These are phyloP conservation scores for Ypsolopha scabrella DNA, from an alignment of 2,888 invertebrate genomes.

Conservation along the genomic window DNA sequence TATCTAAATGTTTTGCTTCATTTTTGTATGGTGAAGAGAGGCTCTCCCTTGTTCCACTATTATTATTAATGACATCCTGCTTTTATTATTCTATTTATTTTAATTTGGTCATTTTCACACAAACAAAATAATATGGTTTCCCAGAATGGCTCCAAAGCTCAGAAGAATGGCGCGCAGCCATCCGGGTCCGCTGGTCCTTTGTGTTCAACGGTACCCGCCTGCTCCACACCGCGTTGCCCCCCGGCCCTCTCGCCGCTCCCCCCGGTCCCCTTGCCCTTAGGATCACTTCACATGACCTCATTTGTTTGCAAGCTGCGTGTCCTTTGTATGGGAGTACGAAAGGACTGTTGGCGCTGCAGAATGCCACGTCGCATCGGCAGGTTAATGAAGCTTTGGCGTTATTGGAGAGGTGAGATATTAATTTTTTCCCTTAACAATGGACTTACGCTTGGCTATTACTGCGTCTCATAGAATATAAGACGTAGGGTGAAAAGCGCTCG, in stretches of 20 bases:
- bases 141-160: slow-evolving; percentile 49
- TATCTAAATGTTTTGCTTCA: too few relatives aligned
- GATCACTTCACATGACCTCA: slow-evolving; percentile 46
- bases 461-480: too few relatives aligned
- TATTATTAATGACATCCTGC: too few relatives aligned
- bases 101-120: background rate
- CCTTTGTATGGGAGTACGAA: slow-evolving; percentile 61
- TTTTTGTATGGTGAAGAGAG: too few relatives aligned
- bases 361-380: slow-evolving; percentile 71
- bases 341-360: slow-evolving; percentile 71
- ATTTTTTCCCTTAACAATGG: too few relatives aligned
- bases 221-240: slow-evolving; percentile 16
- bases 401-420: slow-evolving; percentile 62
- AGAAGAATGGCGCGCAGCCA: slow-evolving; percentile 39
- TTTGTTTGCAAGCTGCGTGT: slow-evolving; percentile 60
- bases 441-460: too few relatives aligned
- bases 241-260: slow-evolving; percentile 14
- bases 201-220: slow-evolving; percentile 24
- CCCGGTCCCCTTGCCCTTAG: slow-evolving; percentile 31
- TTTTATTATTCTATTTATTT: background rate
- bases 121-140: background rate
- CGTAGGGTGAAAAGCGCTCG: too few relatives aligned
- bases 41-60: too few relatives aligned
- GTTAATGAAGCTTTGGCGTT: slow-evolving; percentile 67
- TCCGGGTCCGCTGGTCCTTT: slow-evolving; percentile 52